These are phyloP conservation scores for Andrena bicolor DNA, from an alignment of 2,888 invertebrate genomes.

Conservation along the genomic window DNA sequence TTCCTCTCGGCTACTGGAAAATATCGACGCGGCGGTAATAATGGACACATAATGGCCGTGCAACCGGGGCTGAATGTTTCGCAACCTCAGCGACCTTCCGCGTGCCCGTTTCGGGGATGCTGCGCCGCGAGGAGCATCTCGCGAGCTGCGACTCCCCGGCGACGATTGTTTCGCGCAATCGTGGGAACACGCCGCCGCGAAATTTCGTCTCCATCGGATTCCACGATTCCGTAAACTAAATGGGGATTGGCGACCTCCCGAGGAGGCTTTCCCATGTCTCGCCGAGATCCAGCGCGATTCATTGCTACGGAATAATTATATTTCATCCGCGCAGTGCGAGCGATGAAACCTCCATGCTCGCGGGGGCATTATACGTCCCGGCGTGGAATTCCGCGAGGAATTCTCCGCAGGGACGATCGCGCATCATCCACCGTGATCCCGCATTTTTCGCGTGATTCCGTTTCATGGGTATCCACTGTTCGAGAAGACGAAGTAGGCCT, in stretches of 20 bases:
- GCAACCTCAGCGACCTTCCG: constrained; percentile 36
- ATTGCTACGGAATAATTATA: background rate
- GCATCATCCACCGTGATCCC: background rate
- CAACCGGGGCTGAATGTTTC: constrained; percentile 15
- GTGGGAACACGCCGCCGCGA: constrained; percentile 32
- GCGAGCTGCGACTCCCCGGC: constrained; percentile 23
- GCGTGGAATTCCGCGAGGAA: background rate
- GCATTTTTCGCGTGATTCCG: constrained; percentile 2
- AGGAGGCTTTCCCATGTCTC: background rate
- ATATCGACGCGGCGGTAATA: constrained; percentile 53
- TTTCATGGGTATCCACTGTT: background rate
- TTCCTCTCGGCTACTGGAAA: constrained; percentile 42
- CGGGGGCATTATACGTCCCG: background rate
- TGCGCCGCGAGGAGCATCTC: background rate
- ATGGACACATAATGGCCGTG: constrained; percentile 40
- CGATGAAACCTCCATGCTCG: background rate
- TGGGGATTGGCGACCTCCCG: too few species aligned
- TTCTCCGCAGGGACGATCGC: background rate
- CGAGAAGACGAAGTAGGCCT: background rate
- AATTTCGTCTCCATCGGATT: background rate
- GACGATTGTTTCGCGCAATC: constrained; percentile 38
- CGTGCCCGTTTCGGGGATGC: constrained; percentile 42
- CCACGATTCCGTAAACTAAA: background rate
- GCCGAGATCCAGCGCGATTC: background rate
- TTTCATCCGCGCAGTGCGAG: background rate